Evolutionary conservation across 1,140 invertebrate species (phyloP), one percentile per base, ranked within the genome.

Genomic region (Sarcophaga bullata): DNA sequence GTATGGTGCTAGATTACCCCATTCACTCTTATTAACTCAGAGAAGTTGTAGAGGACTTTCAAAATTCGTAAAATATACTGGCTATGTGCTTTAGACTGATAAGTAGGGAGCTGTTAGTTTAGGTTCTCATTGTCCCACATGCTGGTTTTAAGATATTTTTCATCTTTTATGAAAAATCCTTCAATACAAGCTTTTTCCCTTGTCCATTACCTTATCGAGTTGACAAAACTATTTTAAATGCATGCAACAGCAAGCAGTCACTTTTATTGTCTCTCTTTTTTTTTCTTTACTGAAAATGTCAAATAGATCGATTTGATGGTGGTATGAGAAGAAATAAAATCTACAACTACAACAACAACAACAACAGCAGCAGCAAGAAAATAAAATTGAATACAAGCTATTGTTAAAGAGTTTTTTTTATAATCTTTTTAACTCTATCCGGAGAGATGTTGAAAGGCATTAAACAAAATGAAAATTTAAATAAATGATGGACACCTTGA

Each of bases 401-500:
- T 78, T 78, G 75, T 78, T 78, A 9, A 6, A 72, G 25, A 37
- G 11, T 68, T 68, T 68, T 68, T 68, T 68, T 68, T 7, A 9
- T 58, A 58, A 19, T 68, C n/a, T 68, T 68, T 6, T 68, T 58
- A 15, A 37, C 25, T 37, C 25, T n/a, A 58, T 58, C 54, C 62
- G 8, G 13, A 62, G 58, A 15, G 58, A 49, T 76, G 46, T 76
- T 47, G 46, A 48, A 76, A 76, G 46, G 17, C 62, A 68, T 68
- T 19, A 68, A n/a, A 78, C 15, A 78, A 78, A 78, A 78, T 78
- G 48, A 48, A 78, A 78, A 78, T 78, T 78, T 52, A 52, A 78
- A 78, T 78, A 78, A 78, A 78, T 78, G 75, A 78, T 78, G 75
- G 75, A 78, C 75, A 78, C 75, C 75, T 78, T 78, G 75, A 78